Percentiles rank a stretch among this genome's conserved stretches.
These are phyloP conservation scores for Sardinella longiceps DNA, from an alignment of 2,797 vertebrate genomes.

Conservation along the genomic window DNA sequence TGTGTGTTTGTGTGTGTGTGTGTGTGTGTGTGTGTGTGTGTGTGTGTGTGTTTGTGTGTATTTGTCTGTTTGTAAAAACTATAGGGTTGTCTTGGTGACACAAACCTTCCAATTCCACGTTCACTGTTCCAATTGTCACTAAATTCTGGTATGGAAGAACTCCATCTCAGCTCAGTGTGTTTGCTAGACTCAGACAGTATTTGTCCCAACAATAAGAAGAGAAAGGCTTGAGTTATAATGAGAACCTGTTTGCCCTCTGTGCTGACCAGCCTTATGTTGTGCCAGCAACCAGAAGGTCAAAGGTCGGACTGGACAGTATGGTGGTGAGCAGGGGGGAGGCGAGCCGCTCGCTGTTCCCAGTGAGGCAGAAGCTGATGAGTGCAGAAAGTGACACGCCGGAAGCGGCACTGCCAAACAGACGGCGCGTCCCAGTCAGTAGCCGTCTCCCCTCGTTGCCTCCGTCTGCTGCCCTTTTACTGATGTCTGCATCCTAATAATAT, in stretches of 20 bases:
- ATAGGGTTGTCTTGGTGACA: too few species aligned
- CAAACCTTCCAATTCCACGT: too few species aligned
- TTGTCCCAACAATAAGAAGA: background rate
- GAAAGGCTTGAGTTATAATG: background rate
- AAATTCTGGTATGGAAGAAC: background rate
- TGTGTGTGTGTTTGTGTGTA: too few species aligned
- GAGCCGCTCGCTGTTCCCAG: background rate
- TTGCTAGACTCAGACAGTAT: background rate
- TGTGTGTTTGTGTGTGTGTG: background rate
- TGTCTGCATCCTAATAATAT: background rate
- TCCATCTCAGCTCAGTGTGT: background rate
- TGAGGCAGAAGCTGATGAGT: conserved; percentile 18
- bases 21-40: too few species aligned
- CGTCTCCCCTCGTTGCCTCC: background rate
- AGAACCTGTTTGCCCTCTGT: background rate
- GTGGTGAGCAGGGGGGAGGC: background rate
- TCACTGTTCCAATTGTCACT: background rate
- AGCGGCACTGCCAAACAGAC: conserved; percentile 5
- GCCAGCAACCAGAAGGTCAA: background rate
- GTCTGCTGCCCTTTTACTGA: conserved; percentile 8
- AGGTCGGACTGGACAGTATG: conserved; percentile 1
- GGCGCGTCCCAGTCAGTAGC: background rate
- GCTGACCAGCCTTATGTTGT: background rate
- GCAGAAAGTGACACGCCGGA: conserved; percentile 7
- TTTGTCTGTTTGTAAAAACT: too few species aligned